Conservation (phyloP, 2,888 invertebrate genomes). For the Rhimphoctona megacephalus region DNA sequence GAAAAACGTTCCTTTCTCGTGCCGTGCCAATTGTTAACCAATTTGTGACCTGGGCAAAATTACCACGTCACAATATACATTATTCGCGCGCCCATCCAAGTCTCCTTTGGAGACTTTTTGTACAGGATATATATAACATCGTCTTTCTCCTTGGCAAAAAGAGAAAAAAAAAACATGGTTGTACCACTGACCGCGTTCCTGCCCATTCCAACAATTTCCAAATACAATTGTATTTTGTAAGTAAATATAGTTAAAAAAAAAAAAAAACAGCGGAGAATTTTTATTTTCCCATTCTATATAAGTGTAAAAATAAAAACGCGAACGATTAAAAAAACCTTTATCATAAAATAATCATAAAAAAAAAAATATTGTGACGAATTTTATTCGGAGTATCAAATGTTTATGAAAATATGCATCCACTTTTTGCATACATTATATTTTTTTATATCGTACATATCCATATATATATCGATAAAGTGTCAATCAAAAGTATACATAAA, state of each 20-base stretch:
- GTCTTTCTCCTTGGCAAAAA: slow-evolving; percentile 75
- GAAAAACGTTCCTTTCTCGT: too few species aligned
- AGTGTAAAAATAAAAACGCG: background rate
- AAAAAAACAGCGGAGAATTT: slow-evolving; percentile 41
- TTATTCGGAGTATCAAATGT: slow-evolving; percentile 58
- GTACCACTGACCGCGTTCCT: slow-evolving; percentile 78
- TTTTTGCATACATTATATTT: slow-evolving; percentile 53
- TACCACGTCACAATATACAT: too few species aligned
- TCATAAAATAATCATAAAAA: background rate
- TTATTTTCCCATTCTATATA: slow-evolving; percentile 12
- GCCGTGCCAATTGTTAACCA: too few species aligned
- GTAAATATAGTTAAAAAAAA: slow-evolving; percentile 81
- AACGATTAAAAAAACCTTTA: background rate
- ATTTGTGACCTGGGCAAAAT: too few species aligned
- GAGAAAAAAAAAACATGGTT: slow-evolving; percentile 67
- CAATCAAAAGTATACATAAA: slow-evolving; percentile 57
- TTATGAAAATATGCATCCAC: slow-evolving; percentile 19
- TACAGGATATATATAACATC: slow-evolving; percentile 77
- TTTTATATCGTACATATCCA: slow-evolving; percentile 49
- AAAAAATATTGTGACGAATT: slow-evolving; percentile 43
- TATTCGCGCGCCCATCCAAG: too few species aligned
- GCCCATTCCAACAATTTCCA: slow-evolving; percentile 80
- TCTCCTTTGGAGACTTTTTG: too few species aligned
- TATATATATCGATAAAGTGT: slow-evolving; percentile 39
- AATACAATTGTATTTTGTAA: slow-evolving; percentile 79